Percentiles rank a stretch among this genome's conserved stretches.
These are phyloP conservation scores for Melitaea cinxia DNA, from an alignment of 1,140 invertebrate species.

Conservation along the genomic window DNA sequence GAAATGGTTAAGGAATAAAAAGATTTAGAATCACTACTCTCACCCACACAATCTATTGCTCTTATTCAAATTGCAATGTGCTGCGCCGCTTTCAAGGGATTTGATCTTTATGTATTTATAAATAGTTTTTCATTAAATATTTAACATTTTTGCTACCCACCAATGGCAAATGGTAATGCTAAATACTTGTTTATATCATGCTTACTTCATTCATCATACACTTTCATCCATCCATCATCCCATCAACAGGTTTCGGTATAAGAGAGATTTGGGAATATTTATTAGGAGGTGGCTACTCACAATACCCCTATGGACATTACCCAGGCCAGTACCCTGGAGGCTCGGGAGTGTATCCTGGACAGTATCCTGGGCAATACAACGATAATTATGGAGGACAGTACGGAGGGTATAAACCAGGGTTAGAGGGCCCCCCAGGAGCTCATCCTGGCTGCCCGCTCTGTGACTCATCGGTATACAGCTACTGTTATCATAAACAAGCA, in stretches of 20 bases:
- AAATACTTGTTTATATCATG: background rate
- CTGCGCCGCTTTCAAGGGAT: too few species aligned
- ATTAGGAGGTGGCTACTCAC: conserved; percentile 66
- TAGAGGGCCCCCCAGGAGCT: conserved; percentile 64
- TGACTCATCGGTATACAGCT: conserved; percentile 88
- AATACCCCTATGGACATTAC: conserved; percentile 43
- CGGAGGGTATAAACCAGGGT: conserved; percentile 43
- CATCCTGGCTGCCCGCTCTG: conserved; percentile 85
- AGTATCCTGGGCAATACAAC: conserved; percentile 44
- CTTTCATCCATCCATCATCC: conserved; percentile 47
- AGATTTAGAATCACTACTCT: too few species aligned
- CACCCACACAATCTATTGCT: too few species aligned
- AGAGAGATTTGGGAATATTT: conserved; percentile 74
- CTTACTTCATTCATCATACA: conserved; percentile 21
- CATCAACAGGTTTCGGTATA: conserved; percentile 70
- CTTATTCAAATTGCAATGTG: too few species aligned
- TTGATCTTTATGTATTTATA: too few species aligned
- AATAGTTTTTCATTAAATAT: too few species aligned
- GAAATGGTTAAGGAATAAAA: too few species aligned
- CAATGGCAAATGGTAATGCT: too few species aligned
- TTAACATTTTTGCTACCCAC: too few species aligned
- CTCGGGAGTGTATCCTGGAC: conserved; percentile 37
- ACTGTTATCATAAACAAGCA: conserved; percentile 87
- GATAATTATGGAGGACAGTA: conserved; percentile 43
- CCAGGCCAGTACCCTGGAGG: conserved; percentile 45